These are phyloP conservation scores for Scolopax rusticola DNA, from an alignment of 2,797 vertebrate genomes.

Conservation along the genomic window DNA sequence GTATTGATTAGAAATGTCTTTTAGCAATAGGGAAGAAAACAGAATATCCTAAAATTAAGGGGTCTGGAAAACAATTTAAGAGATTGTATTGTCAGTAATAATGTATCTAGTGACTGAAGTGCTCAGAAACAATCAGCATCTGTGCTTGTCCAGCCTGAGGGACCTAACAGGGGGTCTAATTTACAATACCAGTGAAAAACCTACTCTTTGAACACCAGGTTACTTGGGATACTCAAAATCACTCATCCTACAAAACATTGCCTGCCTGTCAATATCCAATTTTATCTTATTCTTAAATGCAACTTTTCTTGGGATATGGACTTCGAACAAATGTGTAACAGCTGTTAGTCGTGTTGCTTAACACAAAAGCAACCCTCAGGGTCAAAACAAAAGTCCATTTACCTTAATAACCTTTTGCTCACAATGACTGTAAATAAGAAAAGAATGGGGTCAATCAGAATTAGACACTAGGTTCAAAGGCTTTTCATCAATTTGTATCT, in stretches of 20 bases:
- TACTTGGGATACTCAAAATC: constrained; percentile 3
- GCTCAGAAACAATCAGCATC: neutral
- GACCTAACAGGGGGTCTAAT: constrained; percentile 14
- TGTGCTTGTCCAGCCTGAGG: neutral
- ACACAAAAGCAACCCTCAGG: neutral
- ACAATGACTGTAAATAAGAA: constrained; percentile 28
- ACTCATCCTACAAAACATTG: neutral
- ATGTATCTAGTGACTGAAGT: neutral
- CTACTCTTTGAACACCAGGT: neutral
- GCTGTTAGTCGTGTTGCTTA: constrained; percentile 17
- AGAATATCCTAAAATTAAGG: constrained; percentile 13
- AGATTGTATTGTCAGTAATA: neutral
- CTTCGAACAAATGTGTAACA: neutral
- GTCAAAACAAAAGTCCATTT: constrained; percentile 51
- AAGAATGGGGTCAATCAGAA: constrained; percentile 1
- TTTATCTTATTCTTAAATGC: neutral
- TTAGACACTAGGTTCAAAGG: neutral
- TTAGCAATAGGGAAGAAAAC: neutral
- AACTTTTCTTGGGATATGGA: neutral
- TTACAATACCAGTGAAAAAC: neutral
- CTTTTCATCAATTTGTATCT: constrained; percentile 13
- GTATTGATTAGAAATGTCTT: constrained; percentile 44
- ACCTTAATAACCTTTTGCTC: constrained; percentile 35
- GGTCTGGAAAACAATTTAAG: constrained; percentile 17
- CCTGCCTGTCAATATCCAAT: constrained; percentile 19